phyloP scores from a whole-genome alignment of 2,113 vertebrate species.

The Glaucidium brasilianum region DNA sequence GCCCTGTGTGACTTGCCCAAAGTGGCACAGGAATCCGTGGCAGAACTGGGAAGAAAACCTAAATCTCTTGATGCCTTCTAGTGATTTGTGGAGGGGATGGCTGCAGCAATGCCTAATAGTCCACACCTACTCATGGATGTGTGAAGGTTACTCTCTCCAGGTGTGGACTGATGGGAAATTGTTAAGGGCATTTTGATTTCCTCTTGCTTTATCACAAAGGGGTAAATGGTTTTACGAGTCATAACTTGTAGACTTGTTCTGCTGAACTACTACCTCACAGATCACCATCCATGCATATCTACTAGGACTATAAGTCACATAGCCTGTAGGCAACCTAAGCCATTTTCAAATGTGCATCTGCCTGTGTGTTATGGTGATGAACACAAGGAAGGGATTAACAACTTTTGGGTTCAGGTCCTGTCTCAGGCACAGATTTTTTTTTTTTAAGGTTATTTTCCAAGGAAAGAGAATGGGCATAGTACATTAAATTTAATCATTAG shows the following conservation, averaged over 20 bases:
- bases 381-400: no score
- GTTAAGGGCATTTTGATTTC: neutral
- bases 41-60: neutral
- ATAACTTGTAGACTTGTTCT: neutral
- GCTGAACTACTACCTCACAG: neutral
- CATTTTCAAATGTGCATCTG: neutral
- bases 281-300: neutral
- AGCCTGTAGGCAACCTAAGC: neutral
- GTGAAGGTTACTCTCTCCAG: neutral
- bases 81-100: neutral
- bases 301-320: neutral
- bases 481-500: neutral
- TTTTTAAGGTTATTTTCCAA: neutral
- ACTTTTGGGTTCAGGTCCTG: neutral
- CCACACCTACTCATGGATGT: fast-evolving
- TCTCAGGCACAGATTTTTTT: neutral
- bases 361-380: neutral
- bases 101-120: neutral
- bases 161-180: neutral
- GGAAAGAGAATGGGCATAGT: neutral
- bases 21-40: neutral
- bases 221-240: neutral
- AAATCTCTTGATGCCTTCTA: neutral
- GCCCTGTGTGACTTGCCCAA: neutral
- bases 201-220: neutral